phyloP scores from a whole-genome alignment of 2,113 vertebrate species.

The Petrocephalus microphthalmus region DNA sequence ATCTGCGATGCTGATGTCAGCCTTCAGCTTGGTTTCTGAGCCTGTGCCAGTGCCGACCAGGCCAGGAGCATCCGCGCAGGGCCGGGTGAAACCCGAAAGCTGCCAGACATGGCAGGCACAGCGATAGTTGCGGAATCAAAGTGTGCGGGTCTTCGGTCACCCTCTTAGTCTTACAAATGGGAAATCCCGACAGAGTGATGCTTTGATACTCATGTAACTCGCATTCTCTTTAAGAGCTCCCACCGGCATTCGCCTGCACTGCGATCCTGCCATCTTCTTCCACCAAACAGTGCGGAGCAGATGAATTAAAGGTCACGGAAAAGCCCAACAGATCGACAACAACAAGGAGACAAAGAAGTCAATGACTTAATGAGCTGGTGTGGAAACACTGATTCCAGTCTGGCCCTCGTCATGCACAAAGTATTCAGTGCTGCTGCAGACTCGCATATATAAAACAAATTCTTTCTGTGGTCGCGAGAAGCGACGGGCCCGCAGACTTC shows the following conservation, averaged over 20 bases:
- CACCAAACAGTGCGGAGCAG: neutral
- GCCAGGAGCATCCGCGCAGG: neutral
- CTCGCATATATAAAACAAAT: conserved; percentile 59
- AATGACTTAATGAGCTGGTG: conserved; percentile 51
- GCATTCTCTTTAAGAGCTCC: neutral
- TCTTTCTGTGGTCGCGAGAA: conserved; percentile 47
- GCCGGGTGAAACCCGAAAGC: neutral
- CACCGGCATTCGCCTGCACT: neutral
- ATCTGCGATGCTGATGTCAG: neutral
- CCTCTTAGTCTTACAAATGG: neutral
- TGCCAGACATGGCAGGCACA: neutral
- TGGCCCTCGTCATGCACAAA: conserved; percentile 50
- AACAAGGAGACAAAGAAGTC: conserved; percentile 51
- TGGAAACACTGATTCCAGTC: conserved; percentile 65
- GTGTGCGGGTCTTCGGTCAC: neutral
- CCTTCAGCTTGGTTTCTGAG: neutral
- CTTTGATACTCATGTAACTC: neutral
- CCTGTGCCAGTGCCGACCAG: neutral
- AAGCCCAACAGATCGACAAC: conserved; percentile 24
- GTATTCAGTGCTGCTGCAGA: conserved; percentile 52
- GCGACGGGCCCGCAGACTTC: conserved; percentile 20
- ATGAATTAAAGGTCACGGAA: conserved; percentile 18
- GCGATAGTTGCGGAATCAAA: neutral
- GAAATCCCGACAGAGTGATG: conserved; percentile 39
- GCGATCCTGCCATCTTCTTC: neutral